Conservation (phyloP, 2,113 vertebrate genomes). For the Emydocephalus ijimae region DNA sequence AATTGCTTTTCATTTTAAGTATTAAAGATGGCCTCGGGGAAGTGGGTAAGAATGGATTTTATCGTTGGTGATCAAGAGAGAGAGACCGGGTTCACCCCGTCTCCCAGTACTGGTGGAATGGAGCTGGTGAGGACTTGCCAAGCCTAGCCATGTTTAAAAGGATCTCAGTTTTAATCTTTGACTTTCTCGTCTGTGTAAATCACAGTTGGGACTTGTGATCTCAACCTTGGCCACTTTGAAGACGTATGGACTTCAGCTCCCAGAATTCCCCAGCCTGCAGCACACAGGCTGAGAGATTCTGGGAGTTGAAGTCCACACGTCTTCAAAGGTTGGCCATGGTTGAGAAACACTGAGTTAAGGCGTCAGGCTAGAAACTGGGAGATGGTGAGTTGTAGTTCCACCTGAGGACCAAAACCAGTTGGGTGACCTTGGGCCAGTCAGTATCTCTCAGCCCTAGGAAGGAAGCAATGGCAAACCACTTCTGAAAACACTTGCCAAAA, state of each 20-base stretch:
- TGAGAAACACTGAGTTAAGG: background rate
- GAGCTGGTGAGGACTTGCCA: background rate
- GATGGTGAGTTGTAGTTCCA: background rate
- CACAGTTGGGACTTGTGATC: background rate
- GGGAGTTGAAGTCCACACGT: background rate
- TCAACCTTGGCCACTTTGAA: background rate
- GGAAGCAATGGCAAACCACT: background rate
- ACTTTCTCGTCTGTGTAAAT: background rate
- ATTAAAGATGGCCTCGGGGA: background rate
- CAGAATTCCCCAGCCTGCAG: background rate
- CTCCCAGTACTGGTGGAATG: too few species aligned
- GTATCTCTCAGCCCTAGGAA: background rate
- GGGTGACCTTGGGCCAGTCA: background rate
- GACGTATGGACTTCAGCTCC: background rate
- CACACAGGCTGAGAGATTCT: background rate
- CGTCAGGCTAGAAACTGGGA: background rate
- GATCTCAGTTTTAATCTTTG: background rate
- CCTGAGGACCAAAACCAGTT: background rate
- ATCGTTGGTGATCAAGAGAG: background rate
- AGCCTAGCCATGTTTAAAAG: background rate
- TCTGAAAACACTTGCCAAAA: background rate
- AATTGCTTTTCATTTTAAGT: background rate
- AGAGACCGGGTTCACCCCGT: background rate
- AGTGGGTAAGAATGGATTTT: background rate
- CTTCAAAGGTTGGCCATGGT: background rate